These are phyloP conservation scores for Gryllus bimaculatus DNA, from an alignment of 1,140 invertebrate genomes.

Conservation along the genomic window DNA sequence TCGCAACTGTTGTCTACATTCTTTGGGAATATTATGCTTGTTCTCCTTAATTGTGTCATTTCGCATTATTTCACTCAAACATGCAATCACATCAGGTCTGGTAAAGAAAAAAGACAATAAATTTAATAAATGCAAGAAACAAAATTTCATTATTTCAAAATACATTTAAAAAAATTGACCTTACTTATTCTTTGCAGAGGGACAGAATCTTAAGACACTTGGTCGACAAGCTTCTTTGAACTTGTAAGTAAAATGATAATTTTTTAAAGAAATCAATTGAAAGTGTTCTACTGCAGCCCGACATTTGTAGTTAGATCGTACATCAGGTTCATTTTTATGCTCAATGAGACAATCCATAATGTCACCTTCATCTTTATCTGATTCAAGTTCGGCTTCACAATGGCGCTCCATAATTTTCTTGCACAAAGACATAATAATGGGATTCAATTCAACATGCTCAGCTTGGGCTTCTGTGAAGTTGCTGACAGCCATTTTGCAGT, in stretches of 20 bases:
- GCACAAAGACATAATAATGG: conserved; percentile 73
- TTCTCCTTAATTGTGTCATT: conserved; percentile 77
- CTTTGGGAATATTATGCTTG: conserved; percentile 67
- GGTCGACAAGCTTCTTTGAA: conserved; percentile 89
- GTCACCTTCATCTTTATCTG: conserved; percentile 55
- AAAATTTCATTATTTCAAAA: not conserved
- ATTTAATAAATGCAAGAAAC: not conserved
- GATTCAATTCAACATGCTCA: conserved; percentile 75
- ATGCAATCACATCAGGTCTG: conserved; percentile 77
- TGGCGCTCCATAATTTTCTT: conserved; percentile 70
- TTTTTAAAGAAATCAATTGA: conserved; percentile 83
- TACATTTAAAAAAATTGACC: not conserved
- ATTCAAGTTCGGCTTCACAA: conserved; percentile 59
- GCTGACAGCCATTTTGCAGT: conserved; percentile 65
- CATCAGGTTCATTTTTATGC: conserved; percentile 78
- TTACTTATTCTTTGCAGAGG: conserved; percentile 39
- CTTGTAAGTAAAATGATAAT: conserved; percentile 88
- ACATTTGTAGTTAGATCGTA: conserved; percentile 72
- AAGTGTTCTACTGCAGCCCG: conserved; percentile 89
- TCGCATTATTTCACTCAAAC: conserved; percentile 79
- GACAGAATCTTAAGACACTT: conserved; percentile 73
- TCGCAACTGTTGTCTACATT: conserved; percentile 79
- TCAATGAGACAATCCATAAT: conserved; percentile 63
- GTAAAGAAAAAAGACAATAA: conserved; percentile 25
- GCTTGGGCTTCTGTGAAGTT: conserved; percentile 86